Evolutionary conservation across 2,797 vertebrate species (phyloP).

Genomic region (Arctocebus calabarensis): DNA sequence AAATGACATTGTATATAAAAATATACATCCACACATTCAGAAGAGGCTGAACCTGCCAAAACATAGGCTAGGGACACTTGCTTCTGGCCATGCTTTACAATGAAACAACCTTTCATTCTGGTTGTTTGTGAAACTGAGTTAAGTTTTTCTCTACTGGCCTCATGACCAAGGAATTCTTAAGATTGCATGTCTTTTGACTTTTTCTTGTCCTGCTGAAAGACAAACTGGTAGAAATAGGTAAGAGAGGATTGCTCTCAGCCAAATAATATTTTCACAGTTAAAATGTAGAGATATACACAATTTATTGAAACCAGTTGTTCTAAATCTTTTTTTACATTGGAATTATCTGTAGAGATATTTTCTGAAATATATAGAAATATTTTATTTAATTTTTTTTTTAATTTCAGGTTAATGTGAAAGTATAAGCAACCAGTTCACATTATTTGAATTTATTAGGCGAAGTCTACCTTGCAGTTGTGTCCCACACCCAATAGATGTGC

Average conservation of each 20-base stretch:
- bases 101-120: constrained; percentile 4
- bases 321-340: background rate
- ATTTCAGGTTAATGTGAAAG: too few species aligned
- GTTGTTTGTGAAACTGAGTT: background rate
- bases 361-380: too few species aligned
- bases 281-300: background rate
- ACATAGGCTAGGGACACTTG: background rate
- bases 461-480: too few species aligned
- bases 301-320: background rate
- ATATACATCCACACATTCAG: constrained; percentile 2
- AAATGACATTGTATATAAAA: constrained; percentile 24
- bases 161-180: background rate
- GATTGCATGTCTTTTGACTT: constrained; percentile 3
- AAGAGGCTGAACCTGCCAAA: background rate
- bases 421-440: too few species aligned
- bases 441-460: too few species aligned
- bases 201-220: constrained; percentile 46
- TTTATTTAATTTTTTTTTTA: too few species aligned
- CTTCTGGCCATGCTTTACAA: background rate
- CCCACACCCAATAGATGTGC: too few species aligned
- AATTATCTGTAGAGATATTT: background rate
- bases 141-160: background rate
- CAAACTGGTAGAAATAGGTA: constrained; percentile 47
- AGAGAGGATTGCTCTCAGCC: background rate
- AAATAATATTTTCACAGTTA: constrained; percentile 48